Evolutionary conservation across 2,113 vertebrate species (phyloP), one percentile per base, ranked within the genome.

Genomic region (Gambusia affinis): DNA sequence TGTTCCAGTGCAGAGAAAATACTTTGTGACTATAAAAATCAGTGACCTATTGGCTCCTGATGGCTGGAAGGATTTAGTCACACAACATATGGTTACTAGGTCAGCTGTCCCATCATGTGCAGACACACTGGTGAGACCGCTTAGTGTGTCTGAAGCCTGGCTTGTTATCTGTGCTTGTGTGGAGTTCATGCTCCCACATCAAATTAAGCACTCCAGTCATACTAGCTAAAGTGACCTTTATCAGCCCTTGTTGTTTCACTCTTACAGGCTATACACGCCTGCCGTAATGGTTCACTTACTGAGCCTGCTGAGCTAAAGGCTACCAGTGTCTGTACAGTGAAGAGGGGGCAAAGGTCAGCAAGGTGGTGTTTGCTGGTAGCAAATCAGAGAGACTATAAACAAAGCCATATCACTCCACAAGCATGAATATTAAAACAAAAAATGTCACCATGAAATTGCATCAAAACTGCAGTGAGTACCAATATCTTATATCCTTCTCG

Each of bases 181-280:
- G 70, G 10, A 22, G 47, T 39, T 22, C 35, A 27, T 68, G 68
- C 31, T 61, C 29, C 19, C 67, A 63, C 54, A 72, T 31, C 47
- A 87, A 71, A 87, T 85, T 73, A 87, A 64, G 73, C 70, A 61
- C 28, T 30, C 37, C 66, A 72, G 86, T 85, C 80, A 72, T 78
- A 77, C 71, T 8, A 30, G 57, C 67, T 69, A 76, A 79, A 75
- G 79, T 86, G 82, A 87, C 87, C 78, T 86, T 90, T 79, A 72
- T 69, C 81, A 60, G 70, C 63, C 77, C 84, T 76, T 80, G 61
- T 67, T 82, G 78, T 76, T 88, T 39, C 76, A 62, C 30, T 65
- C 74, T 76, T 82, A 82, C 84, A 79, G 60, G 60, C 69, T 28
- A 79, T 74, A 75, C 78, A 76, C 72, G 71, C 54, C 76, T 42